Evolutionary conservation across 1,140 invertebrate genomes (phyloP).

Genomic region (Pygmarrhopalites habei): DNA sequence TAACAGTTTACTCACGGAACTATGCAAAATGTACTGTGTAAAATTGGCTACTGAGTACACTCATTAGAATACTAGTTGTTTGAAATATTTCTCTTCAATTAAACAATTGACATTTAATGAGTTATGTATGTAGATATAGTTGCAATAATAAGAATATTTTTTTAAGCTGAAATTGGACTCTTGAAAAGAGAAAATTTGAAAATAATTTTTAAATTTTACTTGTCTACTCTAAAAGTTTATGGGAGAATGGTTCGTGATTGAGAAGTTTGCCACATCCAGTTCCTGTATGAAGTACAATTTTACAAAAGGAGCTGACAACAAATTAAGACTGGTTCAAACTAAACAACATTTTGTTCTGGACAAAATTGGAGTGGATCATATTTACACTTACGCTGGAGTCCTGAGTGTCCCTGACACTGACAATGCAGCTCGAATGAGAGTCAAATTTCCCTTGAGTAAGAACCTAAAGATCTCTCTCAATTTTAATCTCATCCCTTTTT

Average conservation of each 20-base stretch:
- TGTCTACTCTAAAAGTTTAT: no score
- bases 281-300: constrained; percentile 73
- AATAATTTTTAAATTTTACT: no score
- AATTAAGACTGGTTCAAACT: constrained; percentile 61
- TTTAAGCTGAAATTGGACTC: no score
- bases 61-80: no score
- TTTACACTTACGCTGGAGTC: constrained; percentile 43
- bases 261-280: constrained; percentile 72
- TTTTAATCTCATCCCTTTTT: background rate
- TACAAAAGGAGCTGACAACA: constrained; percentile 52
- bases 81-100: no score
- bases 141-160: no score
- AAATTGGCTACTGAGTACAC: no score
- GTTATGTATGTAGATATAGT: no score
- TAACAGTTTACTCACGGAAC: no score
- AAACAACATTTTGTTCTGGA: constrained; percentile 50
- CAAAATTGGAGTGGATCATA: constrained; percentile 29
- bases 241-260: constrained; percentile 76
- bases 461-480: constrained; percentile 36
- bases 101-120: no score
- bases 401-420: constrained; percentile 57
- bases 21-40: no score
- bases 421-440: constrained; percentile 61
- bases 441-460: constrained; percentile 75
- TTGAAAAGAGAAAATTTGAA: no score